Percentiles rank a stretch among this genome's conserved stretches.
Evolutionary conservation across 2,888 invertebrate genomes (phyloP).

Genomic region (Leuctra nigra): DNA sequence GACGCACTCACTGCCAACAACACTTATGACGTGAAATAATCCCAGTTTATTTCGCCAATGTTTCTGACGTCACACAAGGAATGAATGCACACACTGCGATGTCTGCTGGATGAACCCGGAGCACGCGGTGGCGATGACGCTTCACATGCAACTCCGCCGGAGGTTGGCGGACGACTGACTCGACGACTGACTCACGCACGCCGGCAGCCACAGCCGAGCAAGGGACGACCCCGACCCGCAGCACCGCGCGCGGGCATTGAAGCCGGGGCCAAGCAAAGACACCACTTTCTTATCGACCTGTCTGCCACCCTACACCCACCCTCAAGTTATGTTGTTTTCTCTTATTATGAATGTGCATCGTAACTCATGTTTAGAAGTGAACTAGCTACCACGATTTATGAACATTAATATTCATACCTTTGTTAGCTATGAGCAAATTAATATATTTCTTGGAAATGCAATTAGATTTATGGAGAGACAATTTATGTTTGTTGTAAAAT

Average conservation of each 20-base stretch:
- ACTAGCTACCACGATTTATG: too few species aligned
- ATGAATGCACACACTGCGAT: not conserved
- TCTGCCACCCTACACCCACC: too few species aligned
- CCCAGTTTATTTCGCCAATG: not conserved
- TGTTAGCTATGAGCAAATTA: too few species aligned
- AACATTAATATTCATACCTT: too few species aligned
- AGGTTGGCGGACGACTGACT: not conserved
- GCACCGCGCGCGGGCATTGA: not conserved
- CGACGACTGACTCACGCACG: not conserved
- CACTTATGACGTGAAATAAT: too few species aligned
- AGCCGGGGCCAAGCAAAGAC: not conserved
- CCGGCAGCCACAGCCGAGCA: not conserved
- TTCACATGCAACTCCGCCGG: not conserved
- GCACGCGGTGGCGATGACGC: not conserved
- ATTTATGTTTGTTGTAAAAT: too few species aligned
- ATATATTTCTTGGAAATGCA: too few species aligned
- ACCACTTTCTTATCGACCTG: slow-evolving; percentile 7
- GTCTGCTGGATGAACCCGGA: too few species aligned
- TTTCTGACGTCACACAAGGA: not conserved
- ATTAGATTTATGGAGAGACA: too few species aligned
- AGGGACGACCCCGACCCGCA: not conserved
- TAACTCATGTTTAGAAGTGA: slow-evolving; percentile 8
- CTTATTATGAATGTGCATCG: too few species aligned
- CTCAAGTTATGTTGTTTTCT: too few species aligned
- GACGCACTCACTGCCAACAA: too few species aligned